Evolutionary conservation across 2,888 invertebrate species (phyloP).

Genomic region (Cheilosia vernalis): DNA sequence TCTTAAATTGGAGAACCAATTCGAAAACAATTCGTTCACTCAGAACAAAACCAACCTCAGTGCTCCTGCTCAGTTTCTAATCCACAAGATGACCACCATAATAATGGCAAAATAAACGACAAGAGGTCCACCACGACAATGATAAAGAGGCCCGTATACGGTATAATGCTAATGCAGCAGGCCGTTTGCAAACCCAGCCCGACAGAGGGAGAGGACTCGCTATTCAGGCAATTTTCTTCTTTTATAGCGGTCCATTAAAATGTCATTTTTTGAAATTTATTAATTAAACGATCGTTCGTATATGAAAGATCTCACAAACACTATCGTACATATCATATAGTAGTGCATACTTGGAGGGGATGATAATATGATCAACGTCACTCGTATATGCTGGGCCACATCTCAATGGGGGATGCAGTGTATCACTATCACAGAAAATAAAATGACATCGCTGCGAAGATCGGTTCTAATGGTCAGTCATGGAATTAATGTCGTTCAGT

Average conservation of each 20-base stretch:
- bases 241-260: conserved; percentile 68
- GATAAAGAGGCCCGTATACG: conserved; percentile 54
- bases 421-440: conserved; percentile 78
- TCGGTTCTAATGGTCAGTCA: conserved; percentile 82
- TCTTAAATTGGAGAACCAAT: conserved; percentile 10
- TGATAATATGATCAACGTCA: conserved; percentile 34
- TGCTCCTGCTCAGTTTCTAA: conserved; percentile 38
- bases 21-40: conserved; percentile 24
- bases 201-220: conserved; percentile 30
- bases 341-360: conserved; percentile 62
- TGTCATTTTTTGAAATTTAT: conserved; percentile 68
- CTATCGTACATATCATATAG: conserved; percentile 36
- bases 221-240: conserved; percentile 41
- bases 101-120: conserved; percentile 18
- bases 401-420: conserved; percentile 61
- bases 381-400: conserved; percentile 33
- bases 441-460: conserved; percentile 82
- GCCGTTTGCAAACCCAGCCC: conserved; percentile 24
- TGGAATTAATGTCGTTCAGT: conserved; percentile 81
- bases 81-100: conserved; percentile 61
- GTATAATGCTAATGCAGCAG: conserved; percentile 44
- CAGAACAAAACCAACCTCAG: conserved; percentile 35
- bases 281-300: conserved; percentile 66
- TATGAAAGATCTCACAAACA: conserved; percentile 24
- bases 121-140: conserved; percentile 40